phyloP scores from a whole-genome alignment of 2,113 vertebrate species.

The Anguilla rostrata region DNA sequence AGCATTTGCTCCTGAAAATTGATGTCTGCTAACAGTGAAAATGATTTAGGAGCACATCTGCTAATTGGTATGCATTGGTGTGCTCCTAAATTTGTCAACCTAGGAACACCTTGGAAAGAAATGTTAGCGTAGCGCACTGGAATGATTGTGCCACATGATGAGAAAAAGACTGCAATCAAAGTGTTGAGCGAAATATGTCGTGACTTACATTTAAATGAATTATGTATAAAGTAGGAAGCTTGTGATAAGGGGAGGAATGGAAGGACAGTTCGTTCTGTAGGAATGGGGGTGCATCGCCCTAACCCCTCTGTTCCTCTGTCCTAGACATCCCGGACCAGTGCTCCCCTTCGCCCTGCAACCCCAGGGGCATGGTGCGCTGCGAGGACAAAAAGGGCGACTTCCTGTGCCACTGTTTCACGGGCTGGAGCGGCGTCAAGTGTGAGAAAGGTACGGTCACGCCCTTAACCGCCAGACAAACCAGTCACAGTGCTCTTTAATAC shows the following conservation, averaged over 20 bases:
- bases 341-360: constrained; percentile 82
- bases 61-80: not conserved
- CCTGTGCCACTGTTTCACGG: constrained; percentile 83
- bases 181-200: not conserved
- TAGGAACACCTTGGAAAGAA: no score
- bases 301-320: not conserved
- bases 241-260: not conserved
- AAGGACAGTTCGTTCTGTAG: not conserved
- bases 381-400: constrained; percentile 89
- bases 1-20: no score
- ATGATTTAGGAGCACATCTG: not conserved
- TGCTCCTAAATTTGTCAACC: no score
- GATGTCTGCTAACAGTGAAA: no score
- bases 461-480: not conserved
- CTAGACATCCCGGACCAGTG: constrained; percentile 95
- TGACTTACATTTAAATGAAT: not conserved
- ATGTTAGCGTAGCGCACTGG: no score
- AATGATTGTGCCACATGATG: no score
- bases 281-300: not conserved
- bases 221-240: not conserved
- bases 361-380: constrained; percentile 75
- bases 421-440: constrained; percentile 85
- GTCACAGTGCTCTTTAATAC: no score
- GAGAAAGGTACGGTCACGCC: constrained; percentile 72
- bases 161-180: no score